Evolutionary conservation across 2,797 vertebrate species (phyloP).

Genomic region (Parauchenoglanis ngamensis): DNA sequence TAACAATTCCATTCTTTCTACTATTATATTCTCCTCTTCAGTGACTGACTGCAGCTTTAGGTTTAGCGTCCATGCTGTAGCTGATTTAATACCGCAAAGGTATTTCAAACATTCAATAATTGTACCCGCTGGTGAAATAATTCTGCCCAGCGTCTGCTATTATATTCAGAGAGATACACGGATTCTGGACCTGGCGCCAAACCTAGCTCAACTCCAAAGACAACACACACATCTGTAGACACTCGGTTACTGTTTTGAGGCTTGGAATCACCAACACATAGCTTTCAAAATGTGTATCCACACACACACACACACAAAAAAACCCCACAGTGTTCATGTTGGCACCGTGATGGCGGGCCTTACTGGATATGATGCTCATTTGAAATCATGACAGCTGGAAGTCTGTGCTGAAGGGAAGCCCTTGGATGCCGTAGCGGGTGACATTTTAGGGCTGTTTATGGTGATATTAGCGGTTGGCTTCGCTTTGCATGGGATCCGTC

Average conservation of each 20-base stretch:
- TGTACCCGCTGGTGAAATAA: constrained; percentile 11
- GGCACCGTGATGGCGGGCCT: not conserved
- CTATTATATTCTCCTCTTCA: not conserved
- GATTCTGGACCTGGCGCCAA: constrained; percentile 17
- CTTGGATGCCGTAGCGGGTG: not conserved
- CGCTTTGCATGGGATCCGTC: not conserved
- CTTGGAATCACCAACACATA: not conserved
- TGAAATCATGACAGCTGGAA: not conserved
- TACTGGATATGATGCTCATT: not conserved
- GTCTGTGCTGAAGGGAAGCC: not conserved
- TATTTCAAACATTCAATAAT: constrained; percentile 11
- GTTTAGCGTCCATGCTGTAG: not conserved
- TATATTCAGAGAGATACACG: constrained; percentile 17
- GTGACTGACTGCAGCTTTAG: not conserved
- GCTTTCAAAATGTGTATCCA: not conserved
- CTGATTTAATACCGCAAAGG: not conserved
- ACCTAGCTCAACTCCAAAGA: constrained; percentile 25
- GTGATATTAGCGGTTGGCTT: constrained; percentile 28
- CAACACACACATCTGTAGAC: constrained; percentile 6
- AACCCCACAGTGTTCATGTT: not conserved
- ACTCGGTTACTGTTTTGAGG: not conserved
- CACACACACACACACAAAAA: not conserved
- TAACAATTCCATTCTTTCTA: not conserved
- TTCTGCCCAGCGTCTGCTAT: constrained; percentile 33
- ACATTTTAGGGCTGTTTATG: constrained; percentile 17